A percentile compares a stretch with the other conserved stretches of the same genome.
These are phyloP conservation scores for Drosophila pandora DNA, from an alignment of 1,140 invertebrate species.

Conservation along the genomic window DNA sequence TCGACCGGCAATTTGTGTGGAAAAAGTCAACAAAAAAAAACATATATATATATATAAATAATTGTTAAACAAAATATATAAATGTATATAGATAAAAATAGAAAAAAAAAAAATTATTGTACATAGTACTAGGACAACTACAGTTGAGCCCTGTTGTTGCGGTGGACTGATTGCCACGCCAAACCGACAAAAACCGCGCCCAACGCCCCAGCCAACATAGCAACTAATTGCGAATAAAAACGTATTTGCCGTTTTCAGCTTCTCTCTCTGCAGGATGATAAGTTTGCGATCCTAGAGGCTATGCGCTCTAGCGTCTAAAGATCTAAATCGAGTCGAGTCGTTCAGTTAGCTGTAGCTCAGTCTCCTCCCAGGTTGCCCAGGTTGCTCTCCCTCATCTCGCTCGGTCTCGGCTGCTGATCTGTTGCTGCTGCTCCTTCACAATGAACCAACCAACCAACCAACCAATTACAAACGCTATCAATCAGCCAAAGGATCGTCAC, in stretches of 20 bases:
- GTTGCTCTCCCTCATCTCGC: conserved; percentile 1
- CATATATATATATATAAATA: conserved; percentile 28
- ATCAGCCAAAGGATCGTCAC: conserved; percentile 64
- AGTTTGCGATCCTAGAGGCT: conserved; percentile 57
- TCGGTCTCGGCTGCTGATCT: background rate
- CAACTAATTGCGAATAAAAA: conserved; percentile 59
- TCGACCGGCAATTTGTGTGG: conserved; percentile 83
- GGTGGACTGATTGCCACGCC: conserved; percentile 60
- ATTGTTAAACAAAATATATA: conserved; percentile 28
- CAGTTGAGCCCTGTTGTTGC: conserved; percentile 75
- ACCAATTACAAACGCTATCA: conserved; percentile 24
- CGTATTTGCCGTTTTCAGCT: conserved; percentile 82
- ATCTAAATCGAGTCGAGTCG: conserved; percentile 51
- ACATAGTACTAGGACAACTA: conserved; percentile 49
- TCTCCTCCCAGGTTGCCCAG: conserved; percentile 53
- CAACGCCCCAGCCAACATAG: conserved; percentile 68
- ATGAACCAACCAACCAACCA: background rate
- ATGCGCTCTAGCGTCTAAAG: conserved; percentile 59
- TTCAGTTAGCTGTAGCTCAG: conserved; percentile 63
- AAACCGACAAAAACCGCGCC: conserved; percentile 56
- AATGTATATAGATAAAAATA: conserved; percentile 25
- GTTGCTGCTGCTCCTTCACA: conserved; percentile 30
- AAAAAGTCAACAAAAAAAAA: conserved; percentile 70
- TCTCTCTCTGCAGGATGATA: conserved; percentile 81
- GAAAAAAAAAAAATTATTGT: conserved; percentile 32